Evolutionary conservation across 2,113 vertebrate genomes (phyloP), one percentile per base, ranked within the genome.

Genomic region (Pungitius pungitius): DNA sequence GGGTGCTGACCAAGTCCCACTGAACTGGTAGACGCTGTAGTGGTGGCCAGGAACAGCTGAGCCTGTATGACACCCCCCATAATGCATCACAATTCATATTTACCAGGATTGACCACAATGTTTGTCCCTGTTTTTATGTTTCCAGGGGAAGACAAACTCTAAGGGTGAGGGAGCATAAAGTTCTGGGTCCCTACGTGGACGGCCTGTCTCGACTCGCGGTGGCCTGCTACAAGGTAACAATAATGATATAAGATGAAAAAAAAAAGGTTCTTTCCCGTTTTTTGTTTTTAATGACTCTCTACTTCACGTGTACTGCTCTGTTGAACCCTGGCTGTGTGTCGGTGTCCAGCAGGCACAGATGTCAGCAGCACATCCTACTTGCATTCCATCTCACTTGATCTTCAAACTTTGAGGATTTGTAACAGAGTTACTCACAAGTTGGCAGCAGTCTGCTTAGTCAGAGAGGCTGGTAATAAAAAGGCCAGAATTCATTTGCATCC

Each of bases 151-250:
- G 95, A 57, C 96, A 98, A 80, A 93, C 96, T 0, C 91, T 99
- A 81, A 96, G 95, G 91, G 97, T 99, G 74, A 95, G 97, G 88
- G 97, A 99, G 70, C 97, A 99, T 91, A 99, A 95, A 90, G 97
- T 99, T 58, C 90, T 98, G 82, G 97, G 97, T 65, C 97, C 97
- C 12, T 99, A 99, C 1, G 97, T 99, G 55, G 97, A 99, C 66
- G 97, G 97, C 26, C 93, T 99, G 30, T 99, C 97, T 72, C 97
- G 97, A 77, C 92, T 99, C 77, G 97, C 97, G 8, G 97, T 99
- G 81, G 92, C 96, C 70, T 93, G 95, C 89, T 99, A 98, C 88
- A 98, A 99, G 97, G 97, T 99, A 95, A 94, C 47, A 11, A 27
- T 52, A 3, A 22, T 27, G 10, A 4, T 56, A 13, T 47, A 22